Percentiles rank a stretch among this genome's conserved stretches.
Conservation (phyloP, 1,140 invertebrate species). For the Cataglyphis hispanica region DNA sequence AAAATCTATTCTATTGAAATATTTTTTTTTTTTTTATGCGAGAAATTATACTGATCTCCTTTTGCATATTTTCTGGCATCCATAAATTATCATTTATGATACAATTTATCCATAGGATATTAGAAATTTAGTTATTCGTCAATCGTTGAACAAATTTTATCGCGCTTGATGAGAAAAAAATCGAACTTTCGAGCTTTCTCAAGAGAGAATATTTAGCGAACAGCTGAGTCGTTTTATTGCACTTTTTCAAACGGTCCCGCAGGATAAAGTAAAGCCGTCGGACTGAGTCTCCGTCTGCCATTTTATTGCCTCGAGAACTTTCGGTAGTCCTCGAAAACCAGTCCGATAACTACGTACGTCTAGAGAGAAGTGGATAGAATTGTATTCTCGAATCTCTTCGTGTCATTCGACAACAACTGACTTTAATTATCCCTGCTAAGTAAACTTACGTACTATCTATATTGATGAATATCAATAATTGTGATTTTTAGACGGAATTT, state of each 20-base stretch:
- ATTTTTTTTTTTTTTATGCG: background rate
- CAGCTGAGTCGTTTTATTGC: conserved; percentile 64
- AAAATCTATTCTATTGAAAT: background rate
- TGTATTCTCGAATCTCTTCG: conserved; percentile 29
- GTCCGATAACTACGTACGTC: conserved; percentile 1
- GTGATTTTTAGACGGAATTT: background rate
- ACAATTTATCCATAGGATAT: background rate
- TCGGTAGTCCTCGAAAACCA: conserved; percentile 14
- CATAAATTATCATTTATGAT: background rate
- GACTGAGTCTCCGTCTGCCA: conserved; percentile 28
- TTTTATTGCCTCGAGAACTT: conserved; percentile 62
- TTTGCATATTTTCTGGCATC: background rate
- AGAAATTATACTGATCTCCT: background rate
- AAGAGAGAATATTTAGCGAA: conserved; percentile 26
- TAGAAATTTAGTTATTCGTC: background rate
- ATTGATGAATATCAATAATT: background rate
- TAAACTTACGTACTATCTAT: conserved; percentile 5
- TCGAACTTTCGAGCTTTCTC: conserved; percentile 19
- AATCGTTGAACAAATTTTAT: background rate
- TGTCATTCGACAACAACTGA: background rate
- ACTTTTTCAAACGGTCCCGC: conserved; percentile 35
- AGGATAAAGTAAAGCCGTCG: conserved; percentile 62
- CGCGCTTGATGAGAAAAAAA: background rate
- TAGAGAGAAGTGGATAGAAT: conserved; percentile 27
- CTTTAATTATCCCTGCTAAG: conserved; percentile 13